Evolutionary conservation across 2,888 invertebrate genomes (phyloP), one percentile per base, ranked within the genome.

Genomic region (Pseudococcus viburni): DNA sequence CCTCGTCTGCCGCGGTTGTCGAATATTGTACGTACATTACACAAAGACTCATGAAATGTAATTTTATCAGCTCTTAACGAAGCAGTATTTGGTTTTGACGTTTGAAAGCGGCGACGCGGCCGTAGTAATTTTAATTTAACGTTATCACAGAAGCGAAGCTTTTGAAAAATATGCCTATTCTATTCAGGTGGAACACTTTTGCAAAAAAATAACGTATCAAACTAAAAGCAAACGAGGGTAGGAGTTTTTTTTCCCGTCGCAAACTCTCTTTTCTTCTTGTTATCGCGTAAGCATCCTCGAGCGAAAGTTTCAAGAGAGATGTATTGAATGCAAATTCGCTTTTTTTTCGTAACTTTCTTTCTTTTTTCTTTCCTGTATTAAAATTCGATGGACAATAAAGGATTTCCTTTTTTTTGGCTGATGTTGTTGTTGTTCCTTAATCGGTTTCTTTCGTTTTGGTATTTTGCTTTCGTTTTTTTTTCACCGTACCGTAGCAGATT

Each of bases 281-380:
- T 73, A 73, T 73, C 73, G 73, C 73, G 73, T 33, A 73, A 73
- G 73, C 73, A 73, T 73, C 73, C 73, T 73, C 73, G 33, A 73
- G 33, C 73, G 73, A 73, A 73, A 73, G 33, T 73, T 73, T 73
- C 73, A 73, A 73, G 73, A 73, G 73, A 73, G 64, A 73, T 73
- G 73, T 73, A 73, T 73, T 73, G 73, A 73, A 73, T 73, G 73
- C 73, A 73, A 73, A 73, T 73, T 73, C 33, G 33, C 17, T 73
- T 73, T 17, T 15, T 73, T 73, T 33, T 39, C 42, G 0, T 5
- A 42, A 42, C 42, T 73, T 17, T 33, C 12, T 73, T 33, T 33
- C 17, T 73, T 73, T 73, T 42, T 42, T 42, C 42, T 42, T 42
- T 42, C 42, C 42, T 33, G 26, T 73, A 33, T 33, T 33, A 73